Percentiles rank a stretch among this genome's conserved stretches.
Evolutionary conservation across 2,797 vertebrate species (phyloP).

Genomic region (Enteromius radiatus): DNA sequence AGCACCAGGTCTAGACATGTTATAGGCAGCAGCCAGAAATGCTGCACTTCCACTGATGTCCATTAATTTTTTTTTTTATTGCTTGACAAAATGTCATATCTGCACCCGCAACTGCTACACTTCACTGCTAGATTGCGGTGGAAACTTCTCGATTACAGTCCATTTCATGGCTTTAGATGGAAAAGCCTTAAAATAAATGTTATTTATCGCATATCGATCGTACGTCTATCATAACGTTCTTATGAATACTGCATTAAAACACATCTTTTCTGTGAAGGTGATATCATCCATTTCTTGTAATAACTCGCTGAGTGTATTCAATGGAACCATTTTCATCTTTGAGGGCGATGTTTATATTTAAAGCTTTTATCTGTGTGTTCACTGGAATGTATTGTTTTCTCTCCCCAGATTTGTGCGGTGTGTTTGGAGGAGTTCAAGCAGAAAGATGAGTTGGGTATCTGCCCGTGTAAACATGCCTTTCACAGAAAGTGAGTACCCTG

Average conservation of each 20-base stretch:
- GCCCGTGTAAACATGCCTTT: conserved; percentile 99
- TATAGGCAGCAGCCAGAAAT: not conserved
- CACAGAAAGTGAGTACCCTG: conserved; percentile 93
- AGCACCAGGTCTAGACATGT: not conserved
- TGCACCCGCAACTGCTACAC: not conserved
- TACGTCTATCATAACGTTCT: not conserved
- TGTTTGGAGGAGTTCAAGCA: conserved; percentile 99
- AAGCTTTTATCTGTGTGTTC: not conserved
- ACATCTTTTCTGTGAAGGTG: not conserved
- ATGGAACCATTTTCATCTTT: not conserved
- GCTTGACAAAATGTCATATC: conserved; percentile 6
- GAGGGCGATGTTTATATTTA: not conserved
- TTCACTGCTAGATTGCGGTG: not conserved
- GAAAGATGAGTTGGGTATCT: conserved; percentile 98
- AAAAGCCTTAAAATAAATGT: not conserved
- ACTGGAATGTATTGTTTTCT: conserved; percentile 23
- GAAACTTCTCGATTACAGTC: not conserved
- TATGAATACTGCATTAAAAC: not conserved
- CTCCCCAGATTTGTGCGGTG: conserved; percentile 91
- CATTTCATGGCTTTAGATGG: not conserved
- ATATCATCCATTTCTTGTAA: not conserved
- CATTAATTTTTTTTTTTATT: not conserved
- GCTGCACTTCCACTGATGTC: not conserved
- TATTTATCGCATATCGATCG: not conserved
- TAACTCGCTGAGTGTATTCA: not conserved